These are phyloP conservation scores for Hydropsyche betteni DNA, from an alignment of 2,888 invertebrate species.

Conservation along the genomic window DNA sequence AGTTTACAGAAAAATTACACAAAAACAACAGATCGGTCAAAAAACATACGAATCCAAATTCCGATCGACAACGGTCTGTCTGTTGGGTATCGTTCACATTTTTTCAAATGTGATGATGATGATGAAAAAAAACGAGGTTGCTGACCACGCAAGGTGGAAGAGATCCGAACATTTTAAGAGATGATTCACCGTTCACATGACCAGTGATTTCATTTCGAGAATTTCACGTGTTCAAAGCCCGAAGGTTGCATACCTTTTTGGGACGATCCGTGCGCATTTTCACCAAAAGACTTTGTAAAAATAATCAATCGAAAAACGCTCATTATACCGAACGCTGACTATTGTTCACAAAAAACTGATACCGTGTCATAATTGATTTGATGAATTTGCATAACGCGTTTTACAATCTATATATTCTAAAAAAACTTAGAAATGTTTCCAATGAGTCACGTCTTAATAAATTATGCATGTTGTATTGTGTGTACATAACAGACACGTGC, in stretches of 20 bases:
- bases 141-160: constrained; percentile 56
- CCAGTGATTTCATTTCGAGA: constrained; percentile 40
- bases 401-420: not conserved
- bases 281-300: not conserved
- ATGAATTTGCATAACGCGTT: constrained; percentile 19
- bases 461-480: not conserved
- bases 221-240: too few relatives aligned
- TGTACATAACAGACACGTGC: not conserved
- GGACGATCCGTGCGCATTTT: not conserved
- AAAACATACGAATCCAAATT: constrained; percentile 4
- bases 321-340: too few relatives aligned
- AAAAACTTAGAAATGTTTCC: not conserved
- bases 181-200: constrained; percentile 46
- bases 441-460: constrained; percentile 7
- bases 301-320: too few relatives aligned
- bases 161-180: constrained; percentile 21
- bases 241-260: constrained; percentile 4
- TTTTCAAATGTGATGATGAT: not conserved
- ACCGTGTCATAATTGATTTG: constrained; percentile 21
- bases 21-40: too few relatives aligned
- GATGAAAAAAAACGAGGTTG: constrained; percentile 2
- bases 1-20: too few relatives aligned
- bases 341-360: too few relatives aligned
- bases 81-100: not conserved
- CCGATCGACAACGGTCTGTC: not conserved